Evolutionary conservation across 2,113 vertebrate species (phyloP).

Genomic region (Erinaceus europaeus): DNA sequence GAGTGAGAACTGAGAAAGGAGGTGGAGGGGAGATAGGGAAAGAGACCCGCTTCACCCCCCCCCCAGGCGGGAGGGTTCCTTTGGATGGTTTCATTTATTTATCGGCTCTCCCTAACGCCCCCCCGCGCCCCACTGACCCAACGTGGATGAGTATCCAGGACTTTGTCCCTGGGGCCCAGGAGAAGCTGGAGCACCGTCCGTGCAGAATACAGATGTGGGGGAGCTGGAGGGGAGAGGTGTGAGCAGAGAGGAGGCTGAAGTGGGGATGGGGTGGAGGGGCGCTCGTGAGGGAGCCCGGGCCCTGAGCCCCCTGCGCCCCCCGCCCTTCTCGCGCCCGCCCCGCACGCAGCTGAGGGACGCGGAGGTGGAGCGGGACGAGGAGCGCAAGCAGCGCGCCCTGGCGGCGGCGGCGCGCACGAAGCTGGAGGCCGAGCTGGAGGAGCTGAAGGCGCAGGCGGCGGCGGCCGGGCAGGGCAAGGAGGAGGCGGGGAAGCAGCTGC

Average conservation of each 20-base stretch:
- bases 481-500: constrained; percentile 87
- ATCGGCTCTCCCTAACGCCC: too few relatives aligned
- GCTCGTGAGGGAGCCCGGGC: not conserved
- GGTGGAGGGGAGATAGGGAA: too few relatives aligned
- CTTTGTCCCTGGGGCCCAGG: not conserved
- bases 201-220: too few relatives aligned
- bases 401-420: constrained; percentile 86
- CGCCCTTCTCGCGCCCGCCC: fast-evolving
- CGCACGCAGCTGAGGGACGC: constrained; percentile 84
- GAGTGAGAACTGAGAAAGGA: not conserved
- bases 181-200: not conserved
- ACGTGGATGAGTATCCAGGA: too few relatives aligned
- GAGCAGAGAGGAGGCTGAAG: not conserved
- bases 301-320: not conserved
- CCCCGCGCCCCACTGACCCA: too few relatives aligned
- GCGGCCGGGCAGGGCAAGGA: constrained; percentile 85
- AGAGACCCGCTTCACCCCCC: too few relatives aligned
- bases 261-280: not conserved
- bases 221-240: not conserved
- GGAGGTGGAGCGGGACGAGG: constrained; percentile 90
- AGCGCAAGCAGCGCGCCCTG: constrained; percentile 88
- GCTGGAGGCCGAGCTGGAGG: constrained; percentile 90
- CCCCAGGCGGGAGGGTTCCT: too few relatives aligned
- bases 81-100: too few relatives aligned
- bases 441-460: constrained; percentile 85